Percentiles rank a stretch among this genome's conserved stretches.
Conservation (phyloP, 1,140 invertebrate species). For the Goniozus legneri region DNA sequence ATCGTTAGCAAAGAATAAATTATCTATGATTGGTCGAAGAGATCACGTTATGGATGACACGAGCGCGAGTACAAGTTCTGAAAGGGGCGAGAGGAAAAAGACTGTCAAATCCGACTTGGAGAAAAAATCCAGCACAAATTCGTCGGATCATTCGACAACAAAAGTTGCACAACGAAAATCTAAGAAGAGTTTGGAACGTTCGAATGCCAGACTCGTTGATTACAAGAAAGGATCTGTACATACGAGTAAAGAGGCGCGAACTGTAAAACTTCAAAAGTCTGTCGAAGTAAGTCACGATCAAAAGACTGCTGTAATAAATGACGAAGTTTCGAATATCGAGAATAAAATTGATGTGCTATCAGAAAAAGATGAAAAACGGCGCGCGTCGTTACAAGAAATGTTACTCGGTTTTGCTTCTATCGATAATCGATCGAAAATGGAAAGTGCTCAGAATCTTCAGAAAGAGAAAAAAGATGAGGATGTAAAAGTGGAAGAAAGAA, state of each 20-base stretch:
- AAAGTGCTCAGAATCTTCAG: neutral
- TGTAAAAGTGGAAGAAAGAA: neutral
- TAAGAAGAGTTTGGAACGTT: neutral
- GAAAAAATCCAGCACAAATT: slow-evolving; percentile 12
- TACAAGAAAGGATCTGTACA: neutral
- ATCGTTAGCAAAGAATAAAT: slow-evolving; percentile 4
- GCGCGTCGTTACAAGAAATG: neutral
- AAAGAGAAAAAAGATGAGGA: neutral
- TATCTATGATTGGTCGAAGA: slow-evolving; percentile 3
- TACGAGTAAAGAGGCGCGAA: neutral
- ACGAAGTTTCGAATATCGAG: neutral
- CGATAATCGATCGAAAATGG: neutral
- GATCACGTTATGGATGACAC: slow-evolving; percentile 11
- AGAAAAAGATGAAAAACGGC: neutral
- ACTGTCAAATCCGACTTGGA: neutral
- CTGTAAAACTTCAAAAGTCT: neutral
- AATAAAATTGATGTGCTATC: neutral
- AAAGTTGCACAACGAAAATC: neutral
- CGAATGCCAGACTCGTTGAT: neutral
- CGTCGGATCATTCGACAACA: slow-evolving; percentile 1
- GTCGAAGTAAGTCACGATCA: neutral
- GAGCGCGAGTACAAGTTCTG: slow-evolving; percentile 14
- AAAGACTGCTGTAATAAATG: neutral
- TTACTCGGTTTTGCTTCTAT: neutral
- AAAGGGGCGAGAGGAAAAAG: slow-evolving; percentile 7